Percentiles rank a stretch among this genome's conserved stretches.
These are phyloP conservation scores for Phyllostomus discolor DNA, from an alignment of 2,113 vertebrate species.

Conservation along the genomic window DNA sequence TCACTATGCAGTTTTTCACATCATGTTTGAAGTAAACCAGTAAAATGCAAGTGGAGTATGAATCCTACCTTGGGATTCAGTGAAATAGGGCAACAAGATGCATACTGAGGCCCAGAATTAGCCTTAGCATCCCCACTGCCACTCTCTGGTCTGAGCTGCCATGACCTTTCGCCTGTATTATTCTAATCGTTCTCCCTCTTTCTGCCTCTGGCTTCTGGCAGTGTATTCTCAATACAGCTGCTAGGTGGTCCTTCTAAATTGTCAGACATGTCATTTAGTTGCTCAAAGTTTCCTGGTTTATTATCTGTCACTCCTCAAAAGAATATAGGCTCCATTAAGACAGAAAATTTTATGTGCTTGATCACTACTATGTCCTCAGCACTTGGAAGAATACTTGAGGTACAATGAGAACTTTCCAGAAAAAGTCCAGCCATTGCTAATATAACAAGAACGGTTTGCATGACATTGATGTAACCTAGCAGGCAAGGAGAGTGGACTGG, in stretches of 20 bases:
- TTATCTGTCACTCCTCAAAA: not conserved
- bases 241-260: not conserved
- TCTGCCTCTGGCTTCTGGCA: not conserved
- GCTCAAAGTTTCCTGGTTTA: not conserved
- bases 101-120: not conserved
- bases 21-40: not conserved
- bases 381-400: not conserved
- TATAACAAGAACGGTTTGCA: no score
- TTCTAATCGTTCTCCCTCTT: not conserved
- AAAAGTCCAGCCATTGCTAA: no score
- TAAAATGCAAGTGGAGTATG: rapidly evolving
- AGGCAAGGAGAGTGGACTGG: no score
- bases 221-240: not conserved
- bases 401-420: no score
- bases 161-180: not conserved
- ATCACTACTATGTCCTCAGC: not conserved
- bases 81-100: not conserved
- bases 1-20: not conserved
- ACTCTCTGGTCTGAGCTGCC: not conserved
- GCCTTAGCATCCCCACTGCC: not conserved
- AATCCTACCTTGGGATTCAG: not conserved
- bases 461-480: no score
- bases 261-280: not conserved
- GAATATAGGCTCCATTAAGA: not conserved
- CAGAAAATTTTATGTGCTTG: not conserved